Evolutionary conservation across 2,797 vertebrate genomes (phyloP).

Genomic region (Scarus forsteni): DNA sequence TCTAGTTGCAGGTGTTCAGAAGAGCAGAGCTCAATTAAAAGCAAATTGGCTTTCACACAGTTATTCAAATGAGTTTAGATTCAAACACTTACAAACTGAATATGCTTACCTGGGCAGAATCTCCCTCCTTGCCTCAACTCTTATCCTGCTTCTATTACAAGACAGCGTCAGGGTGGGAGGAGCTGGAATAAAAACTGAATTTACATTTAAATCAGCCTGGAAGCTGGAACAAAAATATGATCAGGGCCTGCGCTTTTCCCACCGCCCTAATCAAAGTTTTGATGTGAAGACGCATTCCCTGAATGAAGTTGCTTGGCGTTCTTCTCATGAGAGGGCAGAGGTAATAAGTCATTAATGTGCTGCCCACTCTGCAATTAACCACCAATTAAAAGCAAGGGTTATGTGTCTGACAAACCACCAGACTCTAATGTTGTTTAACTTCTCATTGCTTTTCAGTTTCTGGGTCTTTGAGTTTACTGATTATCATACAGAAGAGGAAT

Average conservation of each 20-base stretch:
- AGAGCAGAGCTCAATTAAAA: slow-evolving; percentile 83
- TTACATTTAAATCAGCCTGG: slow-evolving; percentile 83
- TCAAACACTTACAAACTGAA: slow-evolving; percentile 78
- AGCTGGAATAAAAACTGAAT: slow-evolving; percentile 79
- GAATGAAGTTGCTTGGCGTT: slow-evolving; percentile 38
- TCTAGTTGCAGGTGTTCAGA: slow-evolving; percentile 85
- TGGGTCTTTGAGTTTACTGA: not conserved
- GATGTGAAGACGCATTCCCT: slow-evolving; percentile 73
- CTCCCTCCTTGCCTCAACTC: slow-evolving; percentile 25
- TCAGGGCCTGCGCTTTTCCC: slow-evolving; percentile 75
- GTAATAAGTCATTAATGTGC: slow-evolving; percentile 75
- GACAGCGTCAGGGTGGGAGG: slow-evolving; percentile 65
- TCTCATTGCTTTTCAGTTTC: slow-evolving; percentile 12
- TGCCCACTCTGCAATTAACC: slow-evolving; percentile 74
- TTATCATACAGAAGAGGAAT: too few relatives aligned
- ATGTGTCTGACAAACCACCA: slow-evolving; percentile 47
- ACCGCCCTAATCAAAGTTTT: slow-evolving; percentile 78
- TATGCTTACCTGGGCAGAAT: slow-evolving; percentile 85
- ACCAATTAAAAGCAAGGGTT: slow-evolving; percentile 68
- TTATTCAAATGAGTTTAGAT: slow-evolving; percentile 86
- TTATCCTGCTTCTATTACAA: slow-evolving; percentile 46
- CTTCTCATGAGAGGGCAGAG: slow-evolving; percentile 61
- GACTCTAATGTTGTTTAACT: slow-evolving; percentile 41
- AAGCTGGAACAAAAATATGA: slow-evolving; percentile 77
- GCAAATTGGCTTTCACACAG: slow-evolving; percentile 83